Percentiles rank a stretch among this genome's conserved stretches.
These are phyloP conservation scores for Mugil cephalus DNA, from an alignment of 2,113 vertebrate genomes.

Conservation along the genomic window DNA sequence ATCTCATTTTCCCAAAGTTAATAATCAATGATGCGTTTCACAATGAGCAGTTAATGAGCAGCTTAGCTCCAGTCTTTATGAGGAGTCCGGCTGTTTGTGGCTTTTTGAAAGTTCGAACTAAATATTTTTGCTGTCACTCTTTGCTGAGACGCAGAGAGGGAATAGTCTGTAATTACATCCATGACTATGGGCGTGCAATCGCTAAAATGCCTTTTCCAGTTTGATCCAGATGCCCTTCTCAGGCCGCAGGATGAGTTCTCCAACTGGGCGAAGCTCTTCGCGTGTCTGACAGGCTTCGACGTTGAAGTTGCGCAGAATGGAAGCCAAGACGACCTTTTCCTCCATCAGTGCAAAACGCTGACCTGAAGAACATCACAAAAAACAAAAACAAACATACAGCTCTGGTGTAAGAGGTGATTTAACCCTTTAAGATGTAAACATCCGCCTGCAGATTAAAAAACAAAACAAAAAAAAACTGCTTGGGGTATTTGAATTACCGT, in stretches of 20 bases:
- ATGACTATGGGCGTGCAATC: too few species aligned
- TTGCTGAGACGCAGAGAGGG: too few species aligned
- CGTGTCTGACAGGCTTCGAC: constrained; percentile 87
- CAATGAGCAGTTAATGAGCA: background rate
- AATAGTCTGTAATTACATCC: too few species aligned
- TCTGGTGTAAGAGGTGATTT: background rate
- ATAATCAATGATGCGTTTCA: background rate
- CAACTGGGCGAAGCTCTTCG: constrained; percentile 86
- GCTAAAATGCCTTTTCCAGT: constrained; percentile 78
- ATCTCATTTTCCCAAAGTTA: background rate
- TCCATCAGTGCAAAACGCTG: constrained; percentile 95
- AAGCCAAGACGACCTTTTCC: constrained; percentile 90
- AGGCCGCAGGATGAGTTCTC: constrained; percentile 92
- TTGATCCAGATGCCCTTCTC: constrained; percentile 90
- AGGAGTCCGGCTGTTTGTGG: background rate
- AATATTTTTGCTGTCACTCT: too few species aligned
- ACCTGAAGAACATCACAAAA: constrained; percentile 76
- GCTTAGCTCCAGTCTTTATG: too few species aligned
- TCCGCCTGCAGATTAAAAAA: too few species aligned
- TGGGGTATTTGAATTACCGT: too few species aligned
- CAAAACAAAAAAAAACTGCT: background rate
- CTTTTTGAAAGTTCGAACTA: background rate
- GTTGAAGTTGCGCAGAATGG: constrained; percentile 87
- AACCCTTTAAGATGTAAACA: too few species aligned
- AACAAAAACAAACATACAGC: background rate